Conservation (phyloP, 1,140 invertebrate genomes). For the Trigoniulus corallinus region DNA sequence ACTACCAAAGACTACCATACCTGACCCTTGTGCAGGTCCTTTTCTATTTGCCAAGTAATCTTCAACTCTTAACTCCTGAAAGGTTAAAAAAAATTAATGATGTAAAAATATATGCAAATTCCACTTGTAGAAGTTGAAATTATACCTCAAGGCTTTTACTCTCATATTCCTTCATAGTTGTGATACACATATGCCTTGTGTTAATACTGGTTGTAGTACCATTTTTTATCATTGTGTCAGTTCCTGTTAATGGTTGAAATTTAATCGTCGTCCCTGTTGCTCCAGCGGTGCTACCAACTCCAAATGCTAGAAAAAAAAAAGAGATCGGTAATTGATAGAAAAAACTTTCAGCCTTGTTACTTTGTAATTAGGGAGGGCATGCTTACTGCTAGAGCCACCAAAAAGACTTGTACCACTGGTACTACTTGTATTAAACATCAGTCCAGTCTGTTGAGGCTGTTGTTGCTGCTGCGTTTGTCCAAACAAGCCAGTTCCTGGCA, state of each 20-base stretch:
- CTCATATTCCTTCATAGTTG: conserved; percentile 96
- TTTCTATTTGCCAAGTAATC: conserved; percentile 83
- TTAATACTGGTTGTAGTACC: conserved; percentile 62
- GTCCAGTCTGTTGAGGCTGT: not conserved
- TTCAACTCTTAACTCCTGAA: conserved; percentile 71
- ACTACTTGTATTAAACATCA: not conserved
- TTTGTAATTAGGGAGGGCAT: too few relatives aligned
- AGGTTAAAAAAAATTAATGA: conserved; percentile 5
- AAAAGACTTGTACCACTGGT: not conserved
- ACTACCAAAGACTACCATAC: conserved; percentile 15
- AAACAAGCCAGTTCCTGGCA: conserved; percentile 18
- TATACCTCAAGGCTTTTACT: conserved; percentile 64
- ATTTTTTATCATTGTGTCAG: conserved; percentile 79
- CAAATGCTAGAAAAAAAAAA: conserved; percentile 1
- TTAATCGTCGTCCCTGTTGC: conserved; percentile 57
- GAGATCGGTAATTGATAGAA: conserved; percentile 12
- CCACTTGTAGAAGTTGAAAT: conserved; percentile 1
- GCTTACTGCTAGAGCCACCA: too few relatives aligned
- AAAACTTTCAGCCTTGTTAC: too few relatives aligned
- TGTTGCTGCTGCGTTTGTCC: conserved; percentile 2
- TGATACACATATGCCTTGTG: conserved; percentile 87
- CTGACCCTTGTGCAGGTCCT: conserved; percentile 31
- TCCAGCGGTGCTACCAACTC: conserved; percentile 12
- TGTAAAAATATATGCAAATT: not conserved
- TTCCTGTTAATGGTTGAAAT: conserved; percentile 69